phyloP scores from a whole-genome alignment of 2,113 vertebrate species.

The Halichoerus grypus region DNA sequence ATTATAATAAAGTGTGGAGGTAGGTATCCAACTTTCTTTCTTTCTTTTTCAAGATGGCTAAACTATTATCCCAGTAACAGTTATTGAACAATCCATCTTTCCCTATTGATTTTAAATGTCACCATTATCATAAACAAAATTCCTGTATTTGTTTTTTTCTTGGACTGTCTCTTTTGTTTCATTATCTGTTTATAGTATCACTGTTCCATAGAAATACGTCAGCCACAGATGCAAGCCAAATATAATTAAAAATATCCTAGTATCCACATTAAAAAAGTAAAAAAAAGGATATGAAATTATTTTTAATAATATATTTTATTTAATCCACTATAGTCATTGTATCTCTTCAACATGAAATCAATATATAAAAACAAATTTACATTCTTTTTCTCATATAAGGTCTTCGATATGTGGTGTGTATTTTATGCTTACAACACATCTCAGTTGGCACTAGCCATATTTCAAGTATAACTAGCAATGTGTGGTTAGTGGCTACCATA shows the following conservation, averaged over 20 bases:
- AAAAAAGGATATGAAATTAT: not conserved
- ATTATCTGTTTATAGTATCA: constrained; percentile 1
- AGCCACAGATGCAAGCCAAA: not conserved
- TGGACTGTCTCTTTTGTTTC: not conserved
- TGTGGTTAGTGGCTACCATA: not conserved
- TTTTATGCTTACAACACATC: not conserved
- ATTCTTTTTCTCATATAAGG: not conserved
- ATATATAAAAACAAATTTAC: constrained; percentile 10
- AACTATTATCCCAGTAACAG: not conserved
- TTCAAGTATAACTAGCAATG: not conserved
- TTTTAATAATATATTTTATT: not conserved
- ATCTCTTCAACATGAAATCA: not conserved
- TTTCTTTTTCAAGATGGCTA: not conserved
- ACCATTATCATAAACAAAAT: not conserved
- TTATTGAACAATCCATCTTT: not conserved
- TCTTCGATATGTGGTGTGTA: not conserved
- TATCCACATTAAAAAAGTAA: not conserved
- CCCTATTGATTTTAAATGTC: not conserved
- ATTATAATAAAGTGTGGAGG: not conserved
- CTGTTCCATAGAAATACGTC: not conserved
- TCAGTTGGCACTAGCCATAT: not conserved
- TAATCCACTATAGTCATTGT: not conserved
- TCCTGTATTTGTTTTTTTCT: not conserved
- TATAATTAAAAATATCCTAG: not conserved
- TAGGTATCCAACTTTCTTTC: not conserved